These are phyloP conservation scores for Ormyrus rosae DNA, from an alignment of 2,888 invertebrate species.

Conservation along the genomic window DNA sequence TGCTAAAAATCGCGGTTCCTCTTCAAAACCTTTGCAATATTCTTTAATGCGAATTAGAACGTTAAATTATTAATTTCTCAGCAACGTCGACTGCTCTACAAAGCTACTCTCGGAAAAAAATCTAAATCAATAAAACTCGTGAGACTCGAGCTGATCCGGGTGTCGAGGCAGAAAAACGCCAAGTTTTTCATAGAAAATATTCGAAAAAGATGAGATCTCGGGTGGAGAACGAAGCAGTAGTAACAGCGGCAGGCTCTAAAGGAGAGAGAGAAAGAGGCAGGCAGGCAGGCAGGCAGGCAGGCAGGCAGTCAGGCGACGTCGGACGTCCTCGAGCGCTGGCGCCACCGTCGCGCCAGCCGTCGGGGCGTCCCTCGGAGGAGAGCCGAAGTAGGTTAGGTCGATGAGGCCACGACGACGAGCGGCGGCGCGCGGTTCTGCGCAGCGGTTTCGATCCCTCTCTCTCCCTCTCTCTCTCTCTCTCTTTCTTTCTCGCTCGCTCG, in stretches of 20 bases:
- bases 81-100: too few species aligned
- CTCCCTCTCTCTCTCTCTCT: slow-evolving; percentile 38
- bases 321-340: slow-evolving; percentile 65
- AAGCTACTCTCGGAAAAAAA: too few species aligned
- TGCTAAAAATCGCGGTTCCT: too few species aligned
- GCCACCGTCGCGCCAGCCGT: slow-evolving; percentile 61
- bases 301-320: slow-evolving; percentile 59
- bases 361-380: slow-evolving; percentile 61
- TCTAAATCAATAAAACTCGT: too few species aligned
- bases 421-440: slow-evolving; percentile 65
- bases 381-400: slow-evolving; percentile 72
- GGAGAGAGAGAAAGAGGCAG: slow-evolving; percentile 7
- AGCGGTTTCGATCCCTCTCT: slow-evolving; percentile 68
- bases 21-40: too few species aligned
- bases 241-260: too few species aligned
- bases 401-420: slow-evolving; percentile 69
- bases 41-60: too few species aligned
- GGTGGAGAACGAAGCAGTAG: slow-evolving; percentile 6
- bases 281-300: slow-evolving; percentile 23
- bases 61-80: too few species aligned
- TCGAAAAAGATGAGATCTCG: background rate
- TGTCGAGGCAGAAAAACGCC: too few species aligned
- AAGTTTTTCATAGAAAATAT: background rate
- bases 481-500: slow-evolving; percentile 6
- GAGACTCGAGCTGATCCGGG: too few species aligned